Base-by-base conservation (phyloP, 2,888 invertebrate species). In the Meliscaeva auricollis region DNA sequence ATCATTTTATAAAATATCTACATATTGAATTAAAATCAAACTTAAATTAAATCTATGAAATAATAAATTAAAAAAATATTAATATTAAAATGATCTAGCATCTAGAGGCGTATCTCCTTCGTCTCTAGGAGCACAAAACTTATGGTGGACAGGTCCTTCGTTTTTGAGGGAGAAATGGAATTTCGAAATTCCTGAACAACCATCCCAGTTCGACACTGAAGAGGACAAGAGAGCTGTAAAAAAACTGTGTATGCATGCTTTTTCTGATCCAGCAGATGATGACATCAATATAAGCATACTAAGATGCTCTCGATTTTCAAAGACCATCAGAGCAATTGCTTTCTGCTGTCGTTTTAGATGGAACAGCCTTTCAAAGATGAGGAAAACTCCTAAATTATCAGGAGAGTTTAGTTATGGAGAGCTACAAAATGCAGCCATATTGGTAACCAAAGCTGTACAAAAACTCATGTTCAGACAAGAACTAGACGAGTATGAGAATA, bases 381-480 rank as follows among this genome's bases (percentile, higher is more conserved):
- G 35, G 5, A 35, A 17, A 20, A 32, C n/a, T 15, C 44, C 62
- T 30, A 22, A 11, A 38, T 9, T 38, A 8, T n/a, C 13, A 20
- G 69, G 46, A 15, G 4, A 17, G 13, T 30, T 46, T 0, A 7
- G 1, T 1, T 15, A 38, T 6, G 54, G 52, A 11, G 54, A 69
- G 30, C 30, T 69, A 8, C 11, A 54, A 32, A 26, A 13, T 54
- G 54, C 56, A 56, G 32, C 35, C 15, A 30, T 32, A 17, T 35
- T 35, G 17, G 56, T 56, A 11, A 30, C 30, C 3, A 58, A 58
- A 32, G 32, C 56, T 32, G 56, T 46, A 20, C 46, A 58, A 58
- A n/a, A 13, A 3, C 32, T 32, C n/a, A 70, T 70, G 56, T 58
- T 70, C 13, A 13, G 54, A 8, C 20, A 30, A 30, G 58, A 58